Evolutionary conservation across 2,113 vertebrate species (phyloP).

Genomic region (Isurus oxyrinchus): DNA sequence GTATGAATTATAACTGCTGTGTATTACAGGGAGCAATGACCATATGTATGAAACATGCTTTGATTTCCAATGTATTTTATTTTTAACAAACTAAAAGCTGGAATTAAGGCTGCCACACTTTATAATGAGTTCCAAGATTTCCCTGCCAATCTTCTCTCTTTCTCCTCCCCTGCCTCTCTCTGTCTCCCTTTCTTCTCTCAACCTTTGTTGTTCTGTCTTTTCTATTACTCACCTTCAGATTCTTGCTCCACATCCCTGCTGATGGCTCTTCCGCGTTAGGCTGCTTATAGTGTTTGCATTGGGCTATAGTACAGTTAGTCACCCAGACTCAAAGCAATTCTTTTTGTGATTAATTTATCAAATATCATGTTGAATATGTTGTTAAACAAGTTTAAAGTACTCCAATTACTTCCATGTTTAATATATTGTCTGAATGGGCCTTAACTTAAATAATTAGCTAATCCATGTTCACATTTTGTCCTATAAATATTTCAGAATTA

Average conservation of each 20-base stretch:
- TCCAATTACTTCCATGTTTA: constrained; percentile 35
- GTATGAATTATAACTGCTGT: not conserved
- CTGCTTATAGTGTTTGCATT: not conserved
- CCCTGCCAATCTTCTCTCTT: not conserved
- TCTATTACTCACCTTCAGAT: no score
- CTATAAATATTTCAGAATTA: constrained; percentile 37
- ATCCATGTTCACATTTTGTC: constrained; percentile 36
- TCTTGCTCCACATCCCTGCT: not conserved
- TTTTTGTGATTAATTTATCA: constrained; percentile 12
- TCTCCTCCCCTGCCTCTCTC: no score
- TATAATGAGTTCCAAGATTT: not conserved
- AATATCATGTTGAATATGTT: constrained; percentile 32
- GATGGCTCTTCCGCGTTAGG: not conserved
- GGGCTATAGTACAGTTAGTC: not conserved
- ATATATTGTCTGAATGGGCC: constrained; percentile 20
- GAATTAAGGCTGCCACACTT: not conserved
- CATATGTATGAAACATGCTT: not conserved
- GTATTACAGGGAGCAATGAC: not conserved
- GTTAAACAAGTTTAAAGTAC: constrained; percentile 36
- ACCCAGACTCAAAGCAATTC: not conserved
- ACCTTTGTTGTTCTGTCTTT: not conserved
- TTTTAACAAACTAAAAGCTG: not conserved
- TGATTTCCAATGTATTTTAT: not conserved
- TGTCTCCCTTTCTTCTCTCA: no score
- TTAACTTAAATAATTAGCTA: constrained; percentile 35